Conservation (phyloP, 2,797 vertebrate genomes). For the Decapterus maruadsi region DNA sequence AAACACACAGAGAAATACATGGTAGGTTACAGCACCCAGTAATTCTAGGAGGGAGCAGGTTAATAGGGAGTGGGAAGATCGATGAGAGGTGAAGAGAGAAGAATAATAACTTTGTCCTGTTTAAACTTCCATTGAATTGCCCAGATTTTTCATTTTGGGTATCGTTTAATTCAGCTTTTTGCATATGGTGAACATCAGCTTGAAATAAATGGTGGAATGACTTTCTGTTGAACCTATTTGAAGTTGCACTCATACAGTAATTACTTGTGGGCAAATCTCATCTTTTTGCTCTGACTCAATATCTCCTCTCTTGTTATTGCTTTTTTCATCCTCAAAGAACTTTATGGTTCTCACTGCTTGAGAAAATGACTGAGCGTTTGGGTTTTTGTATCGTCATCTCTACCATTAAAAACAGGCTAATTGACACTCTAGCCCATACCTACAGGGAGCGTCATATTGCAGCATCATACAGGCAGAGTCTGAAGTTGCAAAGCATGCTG, state of each 20-base stretch:
- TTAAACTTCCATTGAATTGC: slow-evolving; percentile 36
- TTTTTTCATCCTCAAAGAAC: slow-evolving; percentile 1
- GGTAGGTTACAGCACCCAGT: slow-evolving; percentile 1
- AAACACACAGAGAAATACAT: slow-evolving; percentile 4
- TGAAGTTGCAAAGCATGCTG: slow-evolving; percentile 37
- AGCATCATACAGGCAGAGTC: slow-evolving; percentile 18
- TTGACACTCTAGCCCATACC: background rate
- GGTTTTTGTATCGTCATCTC: background rate
- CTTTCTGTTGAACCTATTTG: background rate
- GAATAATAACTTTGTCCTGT: slow-evolving; percentile 46
- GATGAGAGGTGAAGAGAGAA: slow-evolving; percentile 50
- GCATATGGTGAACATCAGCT: background rate
- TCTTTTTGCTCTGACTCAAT: background rate
- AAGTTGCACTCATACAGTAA: background rate
- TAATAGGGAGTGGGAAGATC: slow-evolving; percentile 57
- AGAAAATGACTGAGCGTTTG: background rate
- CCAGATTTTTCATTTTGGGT: slow-evolving; percentile 40
- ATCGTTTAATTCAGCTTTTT: slow-evolving; percentile 26
- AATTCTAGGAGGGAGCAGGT: slow-evolving; percentile 26
- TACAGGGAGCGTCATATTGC: slow-evolving; percentile 3
- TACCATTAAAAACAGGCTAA: background rate
- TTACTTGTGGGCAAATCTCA: background rate
- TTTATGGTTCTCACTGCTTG: background rate
- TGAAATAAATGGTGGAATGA: slow-evolving; percentile 9
- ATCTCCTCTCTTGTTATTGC: background rate